Base-by-base conservation (phyloP, 2,113 vertebrate genomes). In the Salminus brasiliensis region DNA sequence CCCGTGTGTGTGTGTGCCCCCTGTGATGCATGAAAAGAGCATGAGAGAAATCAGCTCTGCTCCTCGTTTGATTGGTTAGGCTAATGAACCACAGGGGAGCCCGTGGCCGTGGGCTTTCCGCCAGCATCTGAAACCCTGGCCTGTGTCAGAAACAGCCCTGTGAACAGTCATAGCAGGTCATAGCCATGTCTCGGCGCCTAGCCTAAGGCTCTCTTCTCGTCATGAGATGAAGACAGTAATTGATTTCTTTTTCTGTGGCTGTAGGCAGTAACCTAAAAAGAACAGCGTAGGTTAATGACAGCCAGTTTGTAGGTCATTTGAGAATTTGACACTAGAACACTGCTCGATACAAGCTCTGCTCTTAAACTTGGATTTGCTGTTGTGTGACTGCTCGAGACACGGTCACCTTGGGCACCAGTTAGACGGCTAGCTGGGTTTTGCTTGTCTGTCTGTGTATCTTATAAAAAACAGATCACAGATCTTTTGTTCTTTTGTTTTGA, bases 221-320 rank as follows among this genome's bases (percentile, higher is more conserved):
- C 85, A 86, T 88, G 85, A 87, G 84, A 86, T 88, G 85, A 87
- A 88, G 89, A 83, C 87, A 87, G 88, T 94, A 93, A 93, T 92
- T 93, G 92, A 92, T 88, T 94, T 84, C 70, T 88, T 84, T 88
- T 78, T 81, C 81, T 71, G 70, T 87, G 83, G 81, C 93, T 91
- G 78, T 86, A 88, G 93, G 93, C 93, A 83, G 60, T 92, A 93
- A 93, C 92, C 93, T 93, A 93, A 92, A 93, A 94, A 92, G 92
- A 89, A 89, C 88, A 87, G 86, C 88, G 89, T 91, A 92, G 90
- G 93, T 92, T 94, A 94, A 93, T 93, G 91, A 93, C 85, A 92
- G 90, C 88, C 88, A 90, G 90, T 92, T 93, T 92, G 93, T 93
- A 93, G 92, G 90, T 87, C 87, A 88, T 88, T 86, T 91, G 80